phyloP scores from a whole-genome alignment of 2,113 vertebrate species.

The Anser cygnoides region DNA sequence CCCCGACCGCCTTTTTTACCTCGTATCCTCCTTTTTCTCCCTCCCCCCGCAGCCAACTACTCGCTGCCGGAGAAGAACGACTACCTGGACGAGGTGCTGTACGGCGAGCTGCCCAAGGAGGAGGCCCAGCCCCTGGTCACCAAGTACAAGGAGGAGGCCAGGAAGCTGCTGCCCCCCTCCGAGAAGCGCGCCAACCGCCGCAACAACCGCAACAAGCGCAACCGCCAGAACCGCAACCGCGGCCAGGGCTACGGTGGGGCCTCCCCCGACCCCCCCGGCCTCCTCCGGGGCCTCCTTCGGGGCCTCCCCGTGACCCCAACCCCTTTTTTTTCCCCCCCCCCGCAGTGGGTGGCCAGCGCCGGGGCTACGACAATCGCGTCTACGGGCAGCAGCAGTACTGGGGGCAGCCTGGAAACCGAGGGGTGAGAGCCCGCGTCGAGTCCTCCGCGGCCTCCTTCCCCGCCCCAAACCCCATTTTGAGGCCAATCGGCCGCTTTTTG shows the following conservation, averaged over 20 bases:
- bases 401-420: conserved; percentile 71
- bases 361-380: conserved; percentile 71
- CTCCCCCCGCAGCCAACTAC: conserved; percentile 80
- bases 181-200: conserved; percentile 79
- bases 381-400: conserved; percentile 76
- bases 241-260: too few species aligned
- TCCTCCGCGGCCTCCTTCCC: not conserved
- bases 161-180: conserved; percentile 80
- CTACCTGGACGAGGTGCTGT: conserved; percentile 84
- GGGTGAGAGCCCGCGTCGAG: conserved; percentile 56
- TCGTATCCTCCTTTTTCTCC: too few species aligned
- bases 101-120: conserved; percentile 80
- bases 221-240: too few species aligned
- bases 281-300: too few species aligned
- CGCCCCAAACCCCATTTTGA: not conserved
- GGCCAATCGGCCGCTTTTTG: too few species aligned
- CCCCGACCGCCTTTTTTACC: too few species aligned
- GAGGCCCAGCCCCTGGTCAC: conserved; percentile 81
- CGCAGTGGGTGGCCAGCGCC: conserved; percentile 72
- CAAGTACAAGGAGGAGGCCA: conserved; percentile 83
- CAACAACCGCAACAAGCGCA: conserved; percentile 29
- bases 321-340: not conserved
- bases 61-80: conserved; percentile 84
- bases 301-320: too few species aligned
- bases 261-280: too few species aligned